Percentiles rank a stretch among this genome's conserved stretches.
Evolutionary conservation across 2,797 vertebrate species (phyloP).

Genomic region (Eremophila alpestris): DNA sequence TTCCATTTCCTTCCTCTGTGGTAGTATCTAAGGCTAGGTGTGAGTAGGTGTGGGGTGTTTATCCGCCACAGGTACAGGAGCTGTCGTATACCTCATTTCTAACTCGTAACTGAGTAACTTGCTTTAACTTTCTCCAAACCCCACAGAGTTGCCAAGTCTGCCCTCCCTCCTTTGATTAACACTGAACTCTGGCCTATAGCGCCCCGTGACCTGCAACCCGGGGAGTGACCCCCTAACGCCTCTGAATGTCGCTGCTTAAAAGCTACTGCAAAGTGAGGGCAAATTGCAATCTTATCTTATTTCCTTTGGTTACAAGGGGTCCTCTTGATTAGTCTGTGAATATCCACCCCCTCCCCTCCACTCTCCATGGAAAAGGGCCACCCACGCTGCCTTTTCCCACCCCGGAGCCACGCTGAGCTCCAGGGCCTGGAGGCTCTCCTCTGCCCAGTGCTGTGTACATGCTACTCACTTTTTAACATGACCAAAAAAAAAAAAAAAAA

Average conservation of each 20-base stretch:
- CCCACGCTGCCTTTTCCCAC: background rate
- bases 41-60: constrained; percentile 73
- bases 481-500: constrained; percentile 21
- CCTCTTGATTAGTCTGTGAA: constrained; percentile 62
- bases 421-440: constrained; percentile 4
- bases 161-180: constrained; percentile 79
- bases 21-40: constrained; percentile 67
- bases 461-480: constrained; percentile 55
- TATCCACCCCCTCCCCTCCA: constrained; percentile 22
- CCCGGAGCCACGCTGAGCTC: background rate
- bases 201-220: constrained; percentile 77
- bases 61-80: constrained; percentile 79
- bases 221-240: constrained; percentile 70
- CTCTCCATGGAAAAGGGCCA: background rate
- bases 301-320: constrained; percentile 71
- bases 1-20: constrained; percentile 72
- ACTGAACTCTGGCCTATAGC: constrained; percentile 79
- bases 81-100: constrained; percentile 99
- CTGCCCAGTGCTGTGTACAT: constrained; percentile 37
- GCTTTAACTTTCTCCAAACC: constrained; percentile 89
- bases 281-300: constrained; percentile 75
- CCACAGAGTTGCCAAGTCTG: constrained; percentile 79
- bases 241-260: constrained; percentile 82
- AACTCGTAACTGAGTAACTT: constrained; percentile 89
- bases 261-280: constrained; percentile 80